phyloP scores from a whole-genome alignment of 2,113 vertebrate genomes.

The Cygnus buccinator region DNA sequence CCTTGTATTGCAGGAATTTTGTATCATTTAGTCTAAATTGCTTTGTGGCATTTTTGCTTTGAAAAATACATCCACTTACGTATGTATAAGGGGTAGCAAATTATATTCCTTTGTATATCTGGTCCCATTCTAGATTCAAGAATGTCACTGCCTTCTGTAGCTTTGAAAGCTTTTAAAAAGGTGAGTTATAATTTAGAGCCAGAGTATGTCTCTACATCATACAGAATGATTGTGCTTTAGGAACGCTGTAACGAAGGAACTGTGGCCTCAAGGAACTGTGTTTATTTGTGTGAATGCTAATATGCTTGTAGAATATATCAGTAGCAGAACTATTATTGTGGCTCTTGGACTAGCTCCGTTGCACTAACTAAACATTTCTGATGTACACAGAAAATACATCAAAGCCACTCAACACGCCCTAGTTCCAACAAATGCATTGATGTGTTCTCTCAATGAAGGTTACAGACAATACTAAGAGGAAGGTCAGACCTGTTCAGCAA shows the following conservation, averaged over 20 bases:
- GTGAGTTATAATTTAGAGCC: not conserved
- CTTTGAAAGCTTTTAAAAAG: not conserved
- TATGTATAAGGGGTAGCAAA: not conserved
- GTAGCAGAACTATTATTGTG: not conserved
- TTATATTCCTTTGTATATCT: not conserved
- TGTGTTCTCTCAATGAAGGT: not conserved
- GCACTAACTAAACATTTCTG: not conserved
- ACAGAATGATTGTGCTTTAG: not conserved
- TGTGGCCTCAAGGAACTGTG: not conserved
- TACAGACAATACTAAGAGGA: not conserved
- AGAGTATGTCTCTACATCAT: accelerated
- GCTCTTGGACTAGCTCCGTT: not conserved
- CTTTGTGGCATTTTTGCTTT: not conserved
- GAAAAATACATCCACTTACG: not conserved
- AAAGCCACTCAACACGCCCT: accelerated
- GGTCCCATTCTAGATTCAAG: not conserved
- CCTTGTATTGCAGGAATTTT: not conserved
- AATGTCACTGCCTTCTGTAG: not conserved
- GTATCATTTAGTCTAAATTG: not conserved
- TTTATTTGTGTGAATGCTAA: not conserved
- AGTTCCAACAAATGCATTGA: accelerated
- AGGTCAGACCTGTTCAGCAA: not conserved
- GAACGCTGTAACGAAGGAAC: not conserved
- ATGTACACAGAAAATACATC: not conserved
- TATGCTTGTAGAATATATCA: not conserved